These are phyloP conservation scores for Entomobrya multifasciata DNA, from an alignment of 2,888 invertebrate genomes.

Conservation along the genomic window DNA sequence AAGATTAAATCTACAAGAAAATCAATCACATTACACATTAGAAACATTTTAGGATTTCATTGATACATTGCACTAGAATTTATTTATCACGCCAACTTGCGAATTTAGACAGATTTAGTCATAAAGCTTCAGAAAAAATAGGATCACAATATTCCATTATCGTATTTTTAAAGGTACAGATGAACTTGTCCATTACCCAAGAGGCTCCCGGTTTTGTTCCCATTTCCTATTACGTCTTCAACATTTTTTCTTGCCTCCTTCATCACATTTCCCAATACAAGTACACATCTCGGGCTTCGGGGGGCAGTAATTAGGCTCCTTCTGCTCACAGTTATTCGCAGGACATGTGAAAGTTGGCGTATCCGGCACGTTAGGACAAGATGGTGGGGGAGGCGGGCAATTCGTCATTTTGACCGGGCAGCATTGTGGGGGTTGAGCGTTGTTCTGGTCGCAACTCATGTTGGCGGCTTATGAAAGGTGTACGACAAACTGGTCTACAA, in stretches of 20 bases:
- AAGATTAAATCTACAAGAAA: too few species aligned
- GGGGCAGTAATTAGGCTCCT: constrained; percentile 45
- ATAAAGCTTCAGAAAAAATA: too few species aligned
- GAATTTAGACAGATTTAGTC: too few species aligned
- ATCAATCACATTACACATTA: too few species aligned
- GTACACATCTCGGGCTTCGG: constrained; percentile 61
- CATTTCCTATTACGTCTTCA: neutral
- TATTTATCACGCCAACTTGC: too few species aligned
- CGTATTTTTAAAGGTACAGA: too few species aligned
- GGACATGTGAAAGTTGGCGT: constrained; percentile 68
- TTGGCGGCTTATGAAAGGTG: neutral
- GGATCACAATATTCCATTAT: too few species aligned
- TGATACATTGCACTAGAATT: too few species aligned
- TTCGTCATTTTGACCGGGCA: constrained; percentile 37
- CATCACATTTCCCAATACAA: constrained; percentile 44
- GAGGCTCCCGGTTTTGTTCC: too few species aligned
- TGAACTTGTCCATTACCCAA: too few species aligned
- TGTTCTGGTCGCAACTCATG: constrained; percentile 54
- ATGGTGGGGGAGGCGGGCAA: constrained; percentile 47
- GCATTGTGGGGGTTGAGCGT: constrained; percentile 57
- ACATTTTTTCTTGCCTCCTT: constrained; percentile 40
- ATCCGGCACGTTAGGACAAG: constrained; percentile 60
- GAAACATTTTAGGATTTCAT: neutral
- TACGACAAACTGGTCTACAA: too few species aligned
- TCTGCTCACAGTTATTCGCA: constrained; percentile 36